Base-by-base conservation (phyloP, 2,113 vertebrate species). In the Barnardius zonarius region DNA sequence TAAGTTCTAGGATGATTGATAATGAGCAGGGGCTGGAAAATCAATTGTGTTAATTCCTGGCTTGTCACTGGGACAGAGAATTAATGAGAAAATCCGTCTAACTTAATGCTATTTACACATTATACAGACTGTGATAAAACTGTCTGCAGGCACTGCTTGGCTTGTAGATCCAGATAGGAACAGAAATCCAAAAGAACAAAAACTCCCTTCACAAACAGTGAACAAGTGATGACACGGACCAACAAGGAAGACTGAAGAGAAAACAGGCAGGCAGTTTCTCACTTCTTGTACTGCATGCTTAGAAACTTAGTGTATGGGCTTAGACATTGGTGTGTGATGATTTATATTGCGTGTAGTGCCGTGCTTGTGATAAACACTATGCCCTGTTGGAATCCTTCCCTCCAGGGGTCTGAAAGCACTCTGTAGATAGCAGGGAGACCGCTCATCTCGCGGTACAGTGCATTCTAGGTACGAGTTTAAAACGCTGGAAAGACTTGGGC, bases 1-100 rank as follows among this genome's bases (percentile, higher is more conserved):
- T 51, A 97, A 97, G 96, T 97, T 98, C 97, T 93, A 78, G 89
- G 93, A 97, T 98, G 98, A 98, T 97, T 97, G 97, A 98, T 98
- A 97, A 98, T 97, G 97, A 98, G 96, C 72, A 86, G 93, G 94
- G 96, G 96, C 92, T 93, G 86, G 96, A 96, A 98, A 98, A 98
- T 98, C 98, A 98, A 98, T 98, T 97, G 97, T 97, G 97, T 98
- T 98, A 98, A 98, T 98, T 98, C 97, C 97, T 97, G 96, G 79
- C 95, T 97, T 98, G 98, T 98, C 98, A 97, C 95, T 82, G 92
- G 95, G 96, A 96, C 6, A 5, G 63, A 96, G 96, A 98, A 98
- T 98, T 98, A 98, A 98, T 98, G 98, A 98, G 97, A 97, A 97
- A 98, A 97, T 97, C 97, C 57, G 92, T 97, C 98, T 93, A 91